phyloP scores from a whole-genome alignment of 2,888 invertebrate genomes.

The Pemphredon lugubris region DNA sequence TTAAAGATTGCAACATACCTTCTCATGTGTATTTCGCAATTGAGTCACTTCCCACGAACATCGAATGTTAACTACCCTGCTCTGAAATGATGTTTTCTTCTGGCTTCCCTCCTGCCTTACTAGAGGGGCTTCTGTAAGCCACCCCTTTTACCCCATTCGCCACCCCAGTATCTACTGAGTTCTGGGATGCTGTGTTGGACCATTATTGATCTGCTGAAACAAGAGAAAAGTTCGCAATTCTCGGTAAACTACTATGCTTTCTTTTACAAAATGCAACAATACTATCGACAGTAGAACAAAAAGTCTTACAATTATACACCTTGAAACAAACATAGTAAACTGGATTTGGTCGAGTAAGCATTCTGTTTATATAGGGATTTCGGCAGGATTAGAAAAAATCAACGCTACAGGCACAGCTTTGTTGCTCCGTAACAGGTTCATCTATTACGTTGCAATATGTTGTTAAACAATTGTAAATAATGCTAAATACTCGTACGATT shows the following conservation, averaged over 20 bases:
- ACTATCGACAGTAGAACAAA: too few species aligned
- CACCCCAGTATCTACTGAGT: constrained; percentile 65
- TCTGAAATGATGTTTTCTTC: constrained; percentile 71
- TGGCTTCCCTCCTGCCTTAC: constrained; percentile 75
- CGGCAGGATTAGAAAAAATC: too few species aligned
- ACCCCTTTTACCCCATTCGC: constrained; percentile 64
- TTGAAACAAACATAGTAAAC: too few species aligned
- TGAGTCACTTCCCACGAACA: constrained; percentile 70
- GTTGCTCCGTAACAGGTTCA: too few species aligned
- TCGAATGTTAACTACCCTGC: constrained; percentile 69
- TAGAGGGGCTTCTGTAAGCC: constrained; percentile 62
- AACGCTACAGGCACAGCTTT: too few species aligned
- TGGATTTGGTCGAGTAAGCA: too few species aligned
- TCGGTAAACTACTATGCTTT: constrained; percentile 1
- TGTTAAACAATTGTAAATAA: constrained; percentile 1
- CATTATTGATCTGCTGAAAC: constrained; percentile 74
- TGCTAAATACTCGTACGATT: not conserved
- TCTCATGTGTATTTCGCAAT: constrained; percentile 53
- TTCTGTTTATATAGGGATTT: too few species aligned
- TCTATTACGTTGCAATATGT: too few species aligned
- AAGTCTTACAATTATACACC: too few species aligned
- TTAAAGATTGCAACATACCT: constrained; percentile 30
- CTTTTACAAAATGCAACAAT: too few species aligned
- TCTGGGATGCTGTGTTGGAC: constrained; percentile 78
- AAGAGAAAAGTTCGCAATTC: constrained; percentile 27